Conservation (phyloP, 2,888 invertebrate genomes). For the Drosophila lutescens region DNA sequence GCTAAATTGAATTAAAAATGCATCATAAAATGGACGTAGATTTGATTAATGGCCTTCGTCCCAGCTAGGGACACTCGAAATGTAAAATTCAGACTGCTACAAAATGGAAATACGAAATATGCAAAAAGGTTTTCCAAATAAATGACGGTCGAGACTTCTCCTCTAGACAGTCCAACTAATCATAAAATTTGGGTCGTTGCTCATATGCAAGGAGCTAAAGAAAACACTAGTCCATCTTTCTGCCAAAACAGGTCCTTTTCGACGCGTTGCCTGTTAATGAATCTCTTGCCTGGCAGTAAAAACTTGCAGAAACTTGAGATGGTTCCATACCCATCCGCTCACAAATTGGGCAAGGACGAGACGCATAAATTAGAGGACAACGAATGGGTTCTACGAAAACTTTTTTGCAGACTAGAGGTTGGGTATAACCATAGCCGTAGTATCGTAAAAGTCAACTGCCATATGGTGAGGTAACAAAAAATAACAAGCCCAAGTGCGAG, state of each 20-base stretch:
- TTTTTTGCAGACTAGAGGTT: constrained; percentile 26
- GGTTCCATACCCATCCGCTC: constrained; percentile 16
- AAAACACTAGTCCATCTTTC: constrained; percentile 3
- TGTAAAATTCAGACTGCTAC: constrained; percentile 19
- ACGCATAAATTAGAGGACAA: constrained; percentile 51
- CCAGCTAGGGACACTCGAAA: constrained; percentile 34
- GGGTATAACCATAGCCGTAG: constrained; percentile 17
- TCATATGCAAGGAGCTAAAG: constrained; percentile 5
- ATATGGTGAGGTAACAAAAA: constrained; percentile 79
- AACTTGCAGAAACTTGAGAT: constrained; percentile 48
- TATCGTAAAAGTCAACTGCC: constrained; percentile 75
- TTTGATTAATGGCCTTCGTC: constrained; percentile 70
- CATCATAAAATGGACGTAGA: constrained; percentile 73
- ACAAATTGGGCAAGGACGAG: constrained; percentile 54
- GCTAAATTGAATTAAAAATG: constrained; percentile 77
- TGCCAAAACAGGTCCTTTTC: constrained; percentile 7
- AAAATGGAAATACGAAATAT: constrained; percentile 21
- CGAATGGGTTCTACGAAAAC: constrained; percentile 44
- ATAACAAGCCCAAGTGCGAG: constrained; percentile 66
- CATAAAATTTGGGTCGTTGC: constrained; percentile 51
- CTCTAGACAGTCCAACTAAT: constrained; percentile 55
- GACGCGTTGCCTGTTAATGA: constrained; percentile 40
- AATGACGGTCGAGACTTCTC: constrained; percentile 55
- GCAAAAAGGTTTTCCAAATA: constrained; percentile 60
- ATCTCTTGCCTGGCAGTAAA: constrained; percentile 47